Base-by-base conservation (phyloP, 2,888 invertebrate genomes). In the Diplazon laetatorius region DNA sequence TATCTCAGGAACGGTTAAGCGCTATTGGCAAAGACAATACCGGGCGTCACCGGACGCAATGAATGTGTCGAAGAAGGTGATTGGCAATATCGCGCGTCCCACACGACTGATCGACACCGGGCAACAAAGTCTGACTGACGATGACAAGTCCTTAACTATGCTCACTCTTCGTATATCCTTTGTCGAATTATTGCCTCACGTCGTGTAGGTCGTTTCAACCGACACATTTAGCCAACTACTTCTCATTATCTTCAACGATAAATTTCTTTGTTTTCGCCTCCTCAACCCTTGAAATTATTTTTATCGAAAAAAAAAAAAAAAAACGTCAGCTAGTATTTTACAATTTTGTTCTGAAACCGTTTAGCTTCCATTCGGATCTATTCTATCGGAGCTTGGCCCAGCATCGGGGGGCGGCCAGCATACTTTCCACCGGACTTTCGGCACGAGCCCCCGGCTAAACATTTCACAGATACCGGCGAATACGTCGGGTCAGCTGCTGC, bases 81-180 rank as follows among this genome's bases (percentile, higher is more conserved):
- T 63, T 63, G 30, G 48, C 63, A 63, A 63, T 48, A n/a, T n/a
- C n/a, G n/a, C 35, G 48, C 71, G 68, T 25, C 79, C 79, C 62
- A 80, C 79, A 76, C 52, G 18, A 48, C 20, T n/a, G n/a, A 35
- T 55, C 63, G 63, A 72, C 72, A 79, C 39, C 70, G 25, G 6
- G 30, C 6, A 6, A 14, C 22, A 63, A 63, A 22, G 60, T 35
- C n/a, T n/a, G n/a, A n/a, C n/a, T n/a, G n/a, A n/a, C n/a, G n/a
- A n/a, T n/a, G n/a, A n/a, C n/a, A n/a, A n/a, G n/a, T n/a, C n/a
- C n/a, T n/a, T n/a, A n/a, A n/a, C n/a, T n/a, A n/a, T n/a, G 42
- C 52, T 63, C 4, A 6, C 6, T 35, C 72, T 72, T 14, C 30
- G 25, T 72, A 66, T 30, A 35, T 63, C 52, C 44, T 46, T 20